Conservation (phyloP, 2,113 vertebrate species). For the pig (Sus scrofa) region T2T-Sscrofa CM000823.6:25212501-25213000, state of each 20-base stretch:
- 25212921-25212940: not conserved
- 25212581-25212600: not conserved
- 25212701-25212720: not conserved
- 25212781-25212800: not conserved
- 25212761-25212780: not conserved
- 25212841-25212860: not conserved
- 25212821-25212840: not conserved
- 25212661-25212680: not conserved
- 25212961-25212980: not conserved
- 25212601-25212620: not conserved
- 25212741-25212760: not conserved
- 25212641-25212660: not conserved
- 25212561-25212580: not conserved
- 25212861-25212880: constrained; percentile 41
- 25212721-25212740: not conserved
- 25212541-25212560: not conserved
- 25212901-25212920: not conserved
- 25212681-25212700: not conserved
- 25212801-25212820: not conserved
- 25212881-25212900: not conserved
- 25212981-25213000: not conserved
- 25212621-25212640: not conserved
- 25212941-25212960: not conserved
- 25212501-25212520: not conserved
- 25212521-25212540: not conserved